These are phyloP conservation scores for Maconellicoccus hirsutus DNA, from an alignment of 1,140 invertebrate species.

Conservation along the genomic window DNA sequence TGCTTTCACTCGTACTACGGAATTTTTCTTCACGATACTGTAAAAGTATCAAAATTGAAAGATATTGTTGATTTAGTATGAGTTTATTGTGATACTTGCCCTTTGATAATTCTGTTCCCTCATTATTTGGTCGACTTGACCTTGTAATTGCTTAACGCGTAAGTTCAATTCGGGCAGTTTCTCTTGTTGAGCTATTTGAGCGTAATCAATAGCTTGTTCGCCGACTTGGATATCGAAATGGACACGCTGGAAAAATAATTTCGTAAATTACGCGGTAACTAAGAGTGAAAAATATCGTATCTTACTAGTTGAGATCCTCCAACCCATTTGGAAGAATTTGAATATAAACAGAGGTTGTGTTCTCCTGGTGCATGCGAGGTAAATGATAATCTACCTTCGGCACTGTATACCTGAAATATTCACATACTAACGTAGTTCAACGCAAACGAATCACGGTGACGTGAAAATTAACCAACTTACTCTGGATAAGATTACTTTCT, in stretches of 20 bases:
- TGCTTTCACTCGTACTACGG: conserved; percentile 93
- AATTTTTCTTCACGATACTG: conserved; percentile 97
- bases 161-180: conserved; percentile 93
- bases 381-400: conserved; percentile 91
- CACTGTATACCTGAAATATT: conserved; percentile 69
- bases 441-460: conserved; percentile 1
- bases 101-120: conserved; percentile 99
- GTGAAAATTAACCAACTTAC: conserved; percentile 39
- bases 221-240: conserved; percentile 99
- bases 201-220: conserved; percentile 97
- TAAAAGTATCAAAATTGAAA: conserved; percentile 37
- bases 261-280: neutral
- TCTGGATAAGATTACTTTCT: conserved; percentile 81
- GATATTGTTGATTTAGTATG: neutral
- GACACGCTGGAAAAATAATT: conserved; percentile 48
- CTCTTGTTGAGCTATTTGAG: conserved; percentile 93
- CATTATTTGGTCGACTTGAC: conserved; percentile 97
- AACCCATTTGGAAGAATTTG: conserved; percentile 95
- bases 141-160: conserved; percentile 84
- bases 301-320: conserved; percentile 81
- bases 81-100: conserved; percentile 42
- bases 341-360: conserved; percentile 95
- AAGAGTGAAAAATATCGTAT: conserved; percentile 23
- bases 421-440: conserved; percentile 24
- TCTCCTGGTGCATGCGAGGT: conserved; percentile 94